Conservation (phyloP, 2,888 invertebrate genomes). For the Scrobipalpa costella region DNA sequence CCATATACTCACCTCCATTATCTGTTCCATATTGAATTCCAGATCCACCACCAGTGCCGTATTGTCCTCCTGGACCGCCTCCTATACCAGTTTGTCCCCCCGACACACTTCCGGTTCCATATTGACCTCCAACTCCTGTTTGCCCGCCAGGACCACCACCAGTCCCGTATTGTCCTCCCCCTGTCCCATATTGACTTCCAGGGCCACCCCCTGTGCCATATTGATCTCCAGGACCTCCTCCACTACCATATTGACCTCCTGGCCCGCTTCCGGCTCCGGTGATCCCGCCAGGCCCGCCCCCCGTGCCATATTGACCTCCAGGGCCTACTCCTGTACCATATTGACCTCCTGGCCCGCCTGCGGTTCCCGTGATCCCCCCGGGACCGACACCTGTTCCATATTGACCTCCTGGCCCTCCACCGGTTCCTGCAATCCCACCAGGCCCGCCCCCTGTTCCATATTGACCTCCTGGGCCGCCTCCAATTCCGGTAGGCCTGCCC, state of each 20-base stretch:
- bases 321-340: conserved; percentile 4
- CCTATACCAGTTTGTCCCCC: not conserved
- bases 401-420: conserved; percentile 31
- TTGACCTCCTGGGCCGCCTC: conserved; percentile 23
- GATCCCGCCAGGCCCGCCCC: not conserved
- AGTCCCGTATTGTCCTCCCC: conserved; percentile 19
- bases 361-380: too few relatives aligned
- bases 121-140: conserved; percentile 5
- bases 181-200: conserved; percentile 26
- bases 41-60: not conserved
- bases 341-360: conserved; percentile 7
- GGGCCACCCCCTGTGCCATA: conserved; percentile 24
- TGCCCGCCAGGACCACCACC: conserved; percentile 7
- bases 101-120: conserved; percentile 23
- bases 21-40: conserved; percentile 27
- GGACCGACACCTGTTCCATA: conserved; percentile 16
- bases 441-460: conserved; percentile 24
- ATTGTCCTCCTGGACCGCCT: conserved; percentile 23
- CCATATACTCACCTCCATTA: conserved; percentile 5
- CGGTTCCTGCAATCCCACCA: conserved; percentile 22
- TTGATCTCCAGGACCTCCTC: not conserved
- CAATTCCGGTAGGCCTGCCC: conserved; percentile 19
- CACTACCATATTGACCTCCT: not conserved
- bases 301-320: conserved; percentile 11
- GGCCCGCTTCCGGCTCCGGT: not conserved